Base-by-base conservation (phyloP, 2,888 invertebrate species). In the Xylota sylvarum region DNA sequence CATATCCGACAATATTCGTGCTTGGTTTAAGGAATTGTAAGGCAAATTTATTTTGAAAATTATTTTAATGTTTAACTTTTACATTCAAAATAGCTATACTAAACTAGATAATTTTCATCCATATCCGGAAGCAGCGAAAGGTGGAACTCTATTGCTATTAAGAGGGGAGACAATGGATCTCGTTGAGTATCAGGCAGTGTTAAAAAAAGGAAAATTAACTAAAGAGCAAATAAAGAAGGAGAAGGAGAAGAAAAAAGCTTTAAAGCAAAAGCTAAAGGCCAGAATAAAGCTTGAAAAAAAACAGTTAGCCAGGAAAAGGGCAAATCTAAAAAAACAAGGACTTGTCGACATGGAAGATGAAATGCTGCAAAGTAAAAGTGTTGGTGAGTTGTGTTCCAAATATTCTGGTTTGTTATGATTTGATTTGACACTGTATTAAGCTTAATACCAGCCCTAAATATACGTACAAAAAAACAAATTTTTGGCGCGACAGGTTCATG, bases 1-100 rank as follows among this genome's bases (percentile, higher is more conserved):
- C 87, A 95, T 96, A 90, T 94, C 95, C 43, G 96, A 96, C 87
- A 95, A 96, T 90, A 95, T 97, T 84, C 93, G 96, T 35, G 94
- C 94, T 81, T 96, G 96, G 96, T 96, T 96, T 90, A 89, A 93
- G 37, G 92, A 94, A 88, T 96, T 95, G 95, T 95, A 94, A 89
- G 89, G 56, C 19, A 35, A 32, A 32, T 23, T 58, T 19, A 14
- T 9, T 17, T 30, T 40, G 0, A 6, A 4, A 12, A n/a, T 55
- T 40, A 17, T 12, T 65, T 70, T 55, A 7, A 40, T 7, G 0
- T 12, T 9, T 48, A 9, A 10, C 14, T 19, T 40, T 77, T 60
- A 17, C 14, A 17, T 79, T 64, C 6, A 10, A 70, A 88, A 35
- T 14, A 92, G 92, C 64, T 92, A 92, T 82, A 84, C 88, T 0